phyloP scores from a whole-genome alignment of 2,797 vertebrate genomes.

The Taenioides sp. region DNA sequence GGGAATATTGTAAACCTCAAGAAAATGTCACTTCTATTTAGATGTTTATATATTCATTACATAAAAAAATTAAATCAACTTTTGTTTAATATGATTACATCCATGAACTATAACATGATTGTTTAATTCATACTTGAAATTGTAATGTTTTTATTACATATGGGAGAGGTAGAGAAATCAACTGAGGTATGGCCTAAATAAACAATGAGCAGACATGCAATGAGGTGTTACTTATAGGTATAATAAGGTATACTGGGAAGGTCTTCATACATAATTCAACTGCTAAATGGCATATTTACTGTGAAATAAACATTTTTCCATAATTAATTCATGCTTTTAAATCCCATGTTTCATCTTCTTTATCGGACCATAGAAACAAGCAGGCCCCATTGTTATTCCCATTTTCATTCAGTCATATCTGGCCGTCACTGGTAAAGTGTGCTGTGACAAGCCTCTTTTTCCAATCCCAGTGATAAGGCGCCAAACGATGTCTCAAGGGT shows the following conservation, averaged over 20 bases:
- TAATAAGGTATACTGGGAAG: neutral
- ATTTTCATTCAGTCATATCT: constrained; percentile 41
- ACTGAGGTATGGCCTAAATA: no score
- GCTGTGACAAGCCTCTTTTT: constrained; percentile 50
- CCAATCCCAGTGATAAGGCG: constrained; percentile 57
- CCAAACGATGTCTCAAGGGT: constrained; percentile 50
- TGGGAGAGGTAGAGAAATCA: no score
- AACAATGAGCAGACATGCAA: neutral
- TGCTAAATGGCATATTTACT: neutral
- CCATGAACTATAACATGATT: no score
- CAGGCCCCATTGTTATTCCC: constrained; percentile 33
- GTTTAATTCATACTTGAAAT: no score
- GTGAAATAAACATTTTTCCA: neutral
- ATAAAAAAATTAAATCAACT: no score
- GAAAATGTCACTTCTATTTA: neutral
- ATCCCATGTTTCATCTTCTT: neutral
- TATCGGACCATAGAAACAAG: neutral
- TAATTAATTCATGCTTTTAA: constrained; percentile 16
- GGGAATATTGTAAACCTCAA: neutral
- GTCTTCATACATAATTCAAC: neutral
- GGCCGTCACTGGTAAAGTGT: constrained; percentile 44
- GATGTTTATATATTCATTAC: neutral
- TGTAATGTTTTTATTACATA: no score
- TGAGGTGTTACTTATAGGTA: neutral
- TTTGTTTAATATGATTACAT: no score